Evolutionary conservation across 2,888 invertebrate genomes (phyloP).

Genomic region (Steromphala cineraria): DNA sequence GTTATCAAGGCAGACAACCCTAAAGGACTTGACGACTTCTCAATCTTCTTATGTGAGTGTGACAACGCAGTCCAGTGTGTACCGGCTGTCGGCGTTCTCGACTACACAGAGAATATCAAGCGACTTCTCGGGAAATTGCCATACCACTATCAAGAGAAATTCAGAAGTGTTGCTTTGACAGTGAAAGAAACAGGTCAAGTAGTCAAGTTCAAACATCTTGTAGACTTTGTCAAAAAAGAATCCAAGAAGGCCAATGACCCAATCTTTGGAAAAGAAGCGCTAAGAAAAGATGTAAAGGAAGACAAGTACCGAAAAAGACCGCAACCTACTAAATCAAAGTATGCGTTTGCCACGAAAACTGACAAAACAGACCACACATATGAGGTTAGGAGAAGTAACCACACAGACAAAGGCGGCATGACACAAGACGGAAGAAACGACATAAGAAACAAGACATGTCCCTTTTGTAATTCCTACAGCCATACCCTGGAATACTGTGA

Average conservation of each 20-base stretch:
- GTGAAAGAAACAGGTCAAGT: background rate
- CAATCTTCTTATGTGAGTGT: background rate
- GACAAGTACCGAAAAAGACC: background rate
- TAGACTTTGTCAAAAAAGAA: constrained; percentile 21
- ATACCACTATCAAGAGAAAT: background rate
- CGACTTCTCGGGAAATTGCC: background rate
- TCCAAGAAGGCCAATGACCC: constrained; percentile 26
- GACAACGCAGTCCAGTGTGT: background rate
- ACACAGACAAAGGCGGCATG: too few relatives aligned
- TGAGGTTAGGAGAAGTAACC: too few relatives aligned
- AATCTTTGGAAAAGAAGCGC: constrained; percentile 22
- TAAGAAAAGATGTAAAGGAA: background rate
- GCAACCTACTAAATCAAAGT: background rate
- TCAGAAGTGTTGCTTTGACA: background rate
- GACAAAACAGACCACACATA: too few relatives aligned
- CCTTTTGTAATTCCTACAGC: too few relatives aligned
- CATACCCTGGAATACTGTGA: too few relatives aligned
- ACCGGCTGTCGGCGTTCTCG: background rate
- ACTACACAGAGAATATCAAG: background rate
- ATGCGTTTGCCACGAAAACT: background rate
- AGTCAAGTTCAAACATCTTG: constrained; percentile 3
- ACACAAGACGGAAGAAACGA: too few relatives aligned
- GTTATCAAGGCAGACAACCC: background rate
- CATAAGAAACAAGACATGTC: too few relatives aligned
- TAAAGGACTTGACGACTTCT: background rate